Evolutionary conservation across 2,113 vertebrate genomes (phyloP).

Genomic region (Seriola dumerili): DNA sequence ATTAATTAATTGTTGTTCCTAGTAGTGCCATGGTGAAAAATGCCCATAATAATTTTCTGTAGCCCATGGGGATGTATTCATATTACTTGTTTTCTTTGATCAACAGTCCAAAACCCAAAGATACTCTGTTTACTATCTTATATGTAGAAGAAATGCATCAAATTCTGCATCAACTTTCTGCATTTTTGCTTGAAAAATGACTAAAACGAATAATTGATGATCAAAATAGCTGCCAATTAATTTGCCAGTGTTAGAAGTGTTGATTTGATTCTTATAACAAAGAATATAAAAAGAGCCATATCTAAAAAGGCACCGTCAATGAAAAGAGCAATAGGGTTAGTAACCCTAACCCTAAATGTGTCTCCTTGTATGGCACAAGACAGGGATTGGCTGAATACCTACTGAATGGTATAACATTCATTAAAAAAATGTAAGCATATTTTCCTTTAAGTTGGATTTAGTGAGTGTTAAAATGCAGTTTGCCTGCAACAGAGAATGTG

Average conservation of each 20-base stretch:
- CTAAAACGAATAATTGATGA: not conserved
- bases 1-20: not conserved
- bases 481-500: slow-evolving; percentile 48
- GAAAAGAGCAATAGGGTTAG: not conserved
- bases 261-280: not conserved
- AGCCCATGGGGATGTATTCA: not conserved
- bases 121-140: not conserved
- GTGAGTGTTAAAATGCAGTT: slow-evolving; percentile 2
- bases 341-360: no score
- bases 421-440: not conserved
- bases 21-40: not conserved
- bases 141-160: not conserved
- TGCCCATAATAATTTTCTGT: not conserved
- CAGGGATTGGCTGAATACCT: not conserved
- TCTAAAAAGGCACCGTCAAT: not conserved
- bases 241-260: not conserved
- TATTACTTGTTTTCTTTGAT: not conserved
- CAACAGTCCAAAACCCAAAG: not conserved
- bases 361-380: not conserved
- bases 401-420: not conserved
- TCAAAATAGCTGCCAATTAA: not conserved
- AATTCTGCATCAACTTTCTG: not conserved
- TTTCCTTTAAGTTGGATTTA: slow-evolving; percentile 1
- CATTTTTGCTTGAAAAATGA: not conserved
- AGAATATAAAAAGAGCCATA: not conserved